Percentiles rank a stretch among this genome's conserved stretches.
Evolutionary conservation across 2,888 invertebrate genomes (phyloP).

Genomic region (Diploptera punctata): DNA sequence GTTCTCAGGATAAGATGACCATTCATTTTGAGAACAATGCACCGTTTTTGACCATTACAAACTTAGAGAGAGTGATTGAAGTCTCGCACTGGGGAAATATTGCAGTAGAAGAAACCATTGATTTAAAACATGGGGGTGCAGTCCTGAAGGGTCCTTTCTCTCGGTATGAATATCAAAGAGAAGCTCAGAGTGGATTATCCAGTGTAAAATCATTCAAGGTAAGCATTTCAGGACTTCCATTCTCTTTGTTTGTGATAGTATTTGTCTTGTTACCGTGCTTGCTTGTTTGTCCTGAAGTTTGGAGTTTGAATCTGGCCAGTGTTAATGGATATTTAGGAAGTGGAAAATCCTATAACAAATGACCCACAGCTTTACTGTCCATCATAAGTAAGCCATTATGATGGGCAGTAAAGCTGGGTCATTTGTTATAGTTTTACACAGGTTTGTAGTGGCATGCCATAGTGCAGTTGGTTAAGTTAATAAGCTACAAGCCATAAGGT

Average conservation of each 20-base stretch:
- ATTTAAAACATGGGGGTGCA: conserved; percentile 93
- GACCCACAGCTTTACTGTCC: neutral
- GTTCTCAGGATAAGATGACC: conserved; percentile 68
- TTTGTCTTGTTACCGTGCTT: neutral
- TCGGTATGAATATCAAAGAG: conserved; percentile 96
- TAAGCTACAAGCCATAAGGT: too few relatives aligned
- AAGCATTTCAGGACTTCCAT: conserved; percentile 16
- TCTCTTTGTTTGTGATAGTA: neutral
- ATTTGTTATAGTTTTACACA: too few relatives aligned
- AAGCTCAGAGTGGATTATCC: conserved; percentile 84
- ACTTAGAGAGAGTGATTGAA: conserved; percentile 86
- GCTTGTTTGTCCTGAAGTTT: neutral
- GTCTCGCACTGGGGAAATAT: conserved; percentile 99
- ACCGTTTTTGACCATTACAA: conserved; percentile 93
- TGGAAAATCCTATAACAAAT: too few relatives aligned
- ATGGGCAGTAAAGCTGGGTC: too few relatives aligned
- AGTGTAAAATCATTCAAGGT: conserved; percentile 92
- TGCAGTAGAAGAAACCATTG: conserved; percentile 93
- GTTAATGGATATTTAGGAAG: neutral
- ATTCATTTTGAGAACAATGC: conserved; percentile 96
- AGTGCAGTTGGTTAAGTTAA: too few relatives aligned
- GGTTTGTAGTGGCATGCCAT: too few relatives aligned
- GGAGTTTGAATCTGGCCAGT: neutral
- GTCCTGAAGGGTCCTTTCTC: conserved; percentile 94
- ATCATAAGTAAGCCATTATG: too few relatives aligned